phyloP scores from a whole-genome alignment of 2,113 vertebrate genomes.

The Tyrannus savana region DNA sequence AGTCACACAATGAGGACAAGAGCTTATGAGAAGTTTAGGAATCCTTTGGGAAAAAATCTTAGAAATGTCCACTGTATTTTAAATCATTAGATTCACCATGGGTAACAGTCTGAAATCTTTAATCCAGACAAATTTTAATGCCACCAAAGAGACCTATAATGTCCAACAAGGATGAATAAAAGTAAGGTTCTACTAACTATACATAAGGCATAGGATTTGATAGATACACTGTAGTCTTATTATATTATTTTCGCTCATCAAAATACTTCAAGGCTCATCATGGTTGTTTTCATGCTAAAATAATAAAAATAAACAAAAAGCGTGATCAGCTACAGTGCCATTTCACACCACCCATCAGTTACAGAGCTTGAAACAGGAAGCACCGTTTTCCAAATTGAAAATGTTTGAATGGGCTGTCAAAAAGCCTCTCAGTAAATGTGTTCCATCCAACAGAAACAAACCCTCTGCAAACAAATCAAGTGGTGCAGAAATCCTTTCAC shows the following conservation, averaged over 20 bases:
- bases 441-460: constrained; percentile 84
- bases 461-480: constrained; percentile 87
- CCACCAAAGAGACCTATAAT: neutral
- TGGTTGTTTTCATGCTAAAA: constrained; percentile 60
- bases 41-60: neutral
- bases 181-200: neutral
- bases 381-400: constrained; percentile 76
- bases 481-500: constrained; percentile 84
- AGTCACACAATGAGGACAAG: neutral
- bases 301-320: constrained; percentile 57
- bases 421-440: constrained; percentile 79
- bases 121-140: neutral
- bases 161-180: neutral
- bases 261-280: constrained; percentile 51
- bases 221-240: neutral
- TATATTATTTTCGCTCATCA: constrained; percentile 24
- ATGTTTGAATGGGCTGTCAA: constrained; percentile 86
- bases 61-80: neutral
- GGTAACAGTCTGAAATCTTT: neutral
- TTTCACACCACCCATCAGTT: constrained; percentile 72
- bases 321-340: constrained; percentile 56
- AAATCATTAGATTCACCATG: neutral
- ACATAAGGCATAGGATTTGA: neutral
- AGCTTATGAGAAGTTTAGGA: neutral
- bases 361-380: constrained; percentile 75